A percentile compares a stretch with the other conserved stretches of the same genome.
These are phyloP conservation scores for Cynopterus sphinx DNA, from an alignment of 2,797 vertebrate genomes.

Conservation along the genomic window DNA sequence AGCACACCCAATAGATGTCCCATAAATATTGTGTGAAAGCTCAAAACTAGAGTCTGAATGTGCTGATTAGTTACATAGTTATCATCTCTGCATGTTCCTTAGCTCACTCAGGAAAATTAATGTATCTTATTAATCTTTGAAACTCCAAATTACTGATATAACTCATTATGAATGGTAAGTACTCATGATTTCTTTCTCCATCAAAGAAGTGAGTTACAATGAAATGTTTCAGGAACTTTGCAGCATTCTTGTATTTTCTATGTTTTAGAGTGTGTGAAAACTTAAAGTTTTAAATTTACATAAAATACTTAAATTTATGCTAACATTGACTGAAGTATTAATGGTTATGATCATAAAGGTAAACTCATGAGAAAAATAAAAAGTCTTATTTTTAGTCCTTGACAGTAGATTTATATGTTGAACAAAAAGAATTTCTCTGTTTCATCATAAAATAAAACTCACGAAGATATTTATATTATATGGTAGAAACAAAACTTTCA, in stretches of 20 bases:
- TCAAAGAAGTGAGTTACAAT: background rate
- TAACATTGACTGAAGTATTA: background rate
- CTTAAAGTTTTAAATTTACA: background rate
- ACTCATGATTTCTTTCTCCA: background rate
- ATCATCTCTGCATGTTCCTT: background rate
- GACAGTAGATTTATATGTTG: background rate
- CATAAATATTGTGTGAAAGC: background rate
- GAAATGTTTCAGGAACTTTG: background rate
- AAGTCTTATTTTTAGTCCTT: background rate
- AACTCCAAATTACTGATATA: background rate
- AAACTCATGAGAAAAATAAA: background rate
- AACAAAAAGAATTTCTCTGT: background rate
- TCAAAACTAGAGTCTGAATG: background rate
- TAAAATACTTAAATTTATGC: background rate
- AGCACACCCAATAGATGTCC: background rate
- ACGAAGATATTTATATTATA: background rate
- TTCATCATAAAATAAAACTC: constrained; percentile 1
- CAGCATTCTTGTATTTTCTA: background rate
- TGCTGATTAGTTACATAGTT: background rate
- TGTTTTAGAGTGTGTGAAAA: background rate
- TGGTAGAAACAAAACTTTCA: background rate
- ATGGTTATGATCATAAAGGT: background rate
- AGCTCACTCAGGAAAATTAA: background rate
- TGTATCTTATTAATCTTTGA: background rate
- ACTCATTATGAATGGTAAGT: background rate